These are phyloP conservation scores for Siniperca obscura DNA, from an alignment of 2,797 vertebrate species.

Conservation along the genomic window DNA sequence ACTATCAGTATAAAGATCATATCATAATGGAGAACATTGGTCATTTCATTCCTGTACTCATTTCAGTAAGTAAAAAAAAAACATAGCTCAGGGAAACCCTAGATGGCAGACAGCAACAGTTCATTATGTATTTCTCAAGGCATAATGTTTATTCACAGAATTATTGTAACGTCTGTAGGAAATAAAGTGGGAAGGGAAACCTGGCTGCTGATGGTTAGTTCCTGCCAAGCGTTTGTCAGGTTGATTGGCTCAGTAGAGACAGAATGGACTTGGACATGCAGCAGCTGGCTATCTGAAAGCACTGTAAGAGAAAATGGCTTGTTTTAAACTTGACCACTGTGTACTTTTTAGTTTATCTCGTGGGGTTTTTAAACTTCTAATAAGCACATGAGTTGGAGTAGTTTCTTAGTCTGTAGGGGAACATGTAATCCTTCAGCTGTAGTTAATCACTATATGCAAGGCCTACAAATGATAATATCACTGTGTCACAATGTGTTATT, in stretches of 20 bases:
- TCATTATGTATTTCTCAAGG: conserved; percentile 31
- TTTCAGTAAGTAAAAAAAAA: background rate
- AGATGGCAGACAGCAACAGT: conserved; percentile 15
- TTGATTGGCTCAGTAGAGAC: conserved; percentile 54
- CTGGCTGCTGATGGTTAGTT: conserved; percentile 53
- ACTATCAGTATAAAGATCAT: background rate
- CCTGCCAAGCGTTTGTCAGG: conserved; percentile 60
- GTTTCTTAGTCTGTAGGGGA: conserved; percentile 36
- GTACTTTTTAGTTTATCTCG: conserved; percentile 42
- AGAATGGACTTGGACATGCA: conserved; percentile 47
- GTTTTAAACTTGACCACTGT: conserved; percentile 46
- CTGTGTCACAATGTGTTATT: conserved; percentile 6
- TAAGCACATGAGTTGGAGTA: conserved; percentile 42
- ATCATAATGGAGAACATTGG: background rate
- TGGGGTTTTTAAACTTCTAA: conserved; percentile 54
- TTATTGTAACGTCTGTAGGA: conserved; percentile 47
- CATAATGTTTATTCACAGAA: conserved; percentile 52
- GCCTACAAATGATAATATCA: conserved; percentile 28
- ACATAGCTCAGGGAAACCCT: conserved; percentile 25
- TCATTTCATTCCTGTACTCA: background rate
- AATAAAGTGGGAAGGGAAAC: conserved; percentile 56
- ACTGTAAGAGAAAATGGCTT: conserved; percentile 25
- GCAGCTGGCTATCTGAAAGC: conserved; percentile 36
- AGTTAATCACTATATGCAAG: conserved; percentile 36
- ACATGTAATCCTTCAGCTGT: conserved; percentile 35